These are phyloP conservation scores for Drosophila tropicalis DNA, from an alignment of 1,140 invertebrate genomes.

Conservation along the genomic window DNA sequence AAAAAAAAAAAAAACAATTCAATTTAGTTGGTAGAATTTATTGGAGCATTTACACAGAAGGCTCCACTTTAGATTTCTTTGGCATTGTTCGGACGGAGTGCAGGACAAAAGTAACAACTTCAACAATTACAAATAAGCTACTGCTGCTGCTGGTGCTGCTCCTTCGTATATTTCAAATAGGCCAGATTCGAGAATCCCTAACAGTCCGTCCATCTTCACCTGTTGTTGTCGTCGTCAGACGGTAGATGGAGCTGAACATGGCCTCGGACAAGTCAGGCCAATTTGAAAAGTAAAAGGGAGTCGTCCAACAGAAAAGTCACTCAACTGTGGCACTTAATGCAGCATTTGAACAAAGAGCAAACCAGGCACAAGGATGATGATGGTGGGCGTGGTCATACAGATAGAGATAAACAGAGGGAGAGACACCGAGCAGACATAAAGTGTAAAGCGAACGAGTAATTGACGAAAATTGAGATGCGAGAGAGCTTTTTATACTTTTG, in stretches of 20 bases:
- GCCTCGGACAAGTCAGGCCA: slow-evolving; percentile 50
- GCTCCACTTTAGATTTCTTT: slow-evolving; percentile 26
- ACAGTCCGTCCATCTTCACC: slow-evolving; percentile 40
- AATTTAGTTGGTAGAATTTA: slow-evolving; percentile 12
- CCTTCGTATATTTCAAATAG: slow-evolving; percentile 57
- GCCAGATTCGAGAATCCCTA: slow-evolving; percentile 47
- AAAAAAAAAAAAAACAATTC: neutral
- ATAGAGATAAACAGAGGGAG: slow-evolving; percentile 28
- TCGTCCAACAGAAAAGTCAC: slow-evolving; percentile 47
- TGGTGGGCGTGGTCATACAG: slow-evolving; percentile 18
- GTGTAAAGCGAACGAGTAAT: slow-evolving; percentile 64
- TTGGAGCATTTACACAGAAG: slow-evolving; percentile 16
- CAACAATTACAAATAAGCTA: slow-evolving; percentile 55
- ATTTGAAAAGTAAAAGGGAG: slow-evolving; percentile 60
- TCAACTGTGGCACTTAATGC: slow-evolving; percentile 74
- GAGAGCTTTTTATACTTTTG: slow-evolving; percentile 59
- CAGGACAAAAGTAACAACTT: slow-evolving; percentile 36
- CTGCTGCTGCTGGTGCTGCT: slow-evolving; percentile 42
- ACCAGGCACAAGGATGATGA: slow-evolving; percentile 34
- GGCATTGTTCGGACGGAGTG: slow-evolving; percentile 15
- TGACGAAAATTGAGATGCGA: slow-evolving; percentile 75
- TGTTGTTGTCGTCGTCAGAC: slow-evolving; percentile 37
- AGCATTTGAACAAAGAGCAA: slow-evolving; percentile 67
- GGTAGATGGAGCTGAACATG: neutral
- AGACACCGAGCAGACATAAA: slow-evolving; percentile 51